phyloP scores from a whole-genome alignment of 2,113 vertebrate genomes.

The Guaruba guarouba region DNA sequence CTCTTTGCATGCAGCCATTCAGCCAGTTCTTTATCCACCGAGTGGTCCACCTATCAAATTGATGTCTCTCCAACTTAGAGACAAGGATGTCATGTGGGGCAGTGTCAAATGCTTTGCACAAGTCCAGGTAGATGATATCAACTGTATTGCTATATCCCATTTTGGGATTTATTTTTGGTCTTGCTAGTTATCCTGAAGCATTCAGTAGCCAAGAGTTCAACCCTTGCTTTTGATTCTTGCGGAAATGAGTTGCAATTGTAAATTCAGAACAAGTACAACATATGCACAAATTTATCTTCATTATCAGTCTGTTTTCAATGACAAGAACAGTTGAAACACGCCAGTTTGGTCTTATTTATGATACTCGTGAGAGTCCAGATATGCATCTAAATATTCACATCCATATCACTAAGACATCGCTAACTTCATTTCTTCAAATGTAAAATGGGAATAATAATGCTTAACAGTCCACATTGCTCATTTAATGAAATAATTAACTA shows the following conservation, averaged over 20 bases:
- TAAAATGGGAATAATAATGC: conserved; percentile 33
- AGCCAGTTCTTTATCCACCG: too few species aligned
- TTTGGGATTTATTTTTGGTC: neutral
- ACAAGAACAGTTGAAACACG: neutral
- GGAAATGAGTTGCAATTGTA: neutral
- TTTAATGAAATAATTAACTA: conserved; percentile 57
- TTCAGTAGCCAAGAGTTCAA: neutral
- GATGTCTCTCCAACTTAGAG: too few species aligned
- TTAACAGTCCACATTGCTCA: conserved; percentile 14
- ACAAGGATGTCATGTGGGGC: too few species aligned
- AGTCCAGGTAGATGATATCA: too few species aligned
- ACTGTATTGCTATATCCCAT: neutral
- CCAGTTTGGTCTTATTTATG: conserved; percentile 43
- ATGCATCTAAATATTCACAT: conserved; percentile 22
- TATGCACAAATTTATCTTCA: conserved; percentile 45
- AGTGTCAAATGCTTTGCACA: too few species aligned
- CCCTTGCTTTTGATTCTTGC: neutral
- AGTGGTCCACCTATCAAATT: too few species aligned
- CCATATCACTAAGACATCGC: neutral
- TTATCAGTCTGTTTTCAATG: conserved; percentile 41
- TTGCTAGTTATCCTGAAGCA: conserved; percentile 23
- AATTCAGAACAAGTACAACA: conserved; percentile 18
- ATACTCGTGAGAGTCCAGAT: neutral
- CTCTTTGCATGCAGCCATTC: too few species aligned
- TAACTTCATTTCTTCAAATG: conserved; percentile 24